These are phyloP conservation scores for Anodontia alba DNA, from an alignment of 2,888 invertebrate genomes.

Conservation along the genomic window DNA sequence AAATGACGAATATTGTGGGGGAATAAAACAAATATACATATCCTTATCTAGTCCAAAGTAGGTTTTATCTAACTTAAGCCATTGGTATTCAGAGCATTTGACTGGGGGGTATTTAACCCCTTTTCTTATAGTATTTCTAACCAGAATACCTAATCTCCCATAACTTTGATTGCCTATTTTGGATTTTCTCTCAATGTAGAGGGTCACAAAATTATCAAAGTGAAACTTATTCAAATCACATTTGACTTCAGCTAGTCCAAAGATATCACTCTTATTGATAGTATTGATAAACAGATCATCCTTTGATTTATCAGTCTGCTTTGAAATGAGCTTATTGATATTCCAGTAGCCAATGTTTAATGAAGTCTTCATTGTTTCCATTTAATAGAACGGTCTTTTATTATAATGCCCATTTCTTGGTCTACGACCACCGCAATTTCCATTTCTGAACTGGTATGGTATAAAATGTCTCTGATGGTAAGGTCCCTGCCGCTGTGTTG, in stretches of 20 bases:
- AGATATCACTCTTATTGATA: slow-evolving; percentile 15
- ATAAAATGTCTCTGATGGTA: neutral
- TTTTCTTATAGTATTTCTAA: neutral
- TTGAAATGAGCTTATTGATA: slow-evolving; percentile 9
- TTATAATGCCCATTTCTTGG: neutral
- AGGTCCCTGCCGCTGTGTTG: neutral
- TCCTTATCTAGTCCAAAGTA: neutral
- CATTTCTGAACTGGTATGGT: neutral
- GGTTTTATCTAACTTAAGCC: slow-evolving; percentile 9
- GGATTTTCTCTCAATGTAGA: neutral
- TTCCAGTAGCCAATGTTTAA: slow-evolving; percentile 21
- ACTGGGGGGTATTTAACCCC: slow-evolving; percentile 8
- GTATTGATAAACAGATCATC: neutral
- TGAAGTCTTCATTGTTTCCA: neutral
- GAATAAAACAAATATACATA: neutral
- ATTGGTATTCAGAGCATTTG: slow-evolving; percentile 14
- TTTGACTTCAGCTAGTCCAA: slow-evolving; percentile 12
- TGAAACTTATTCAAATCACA: neutral
- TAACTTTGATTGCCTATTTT: neutral
- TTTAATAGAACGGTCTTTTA: neutral
- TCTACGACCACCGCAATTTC: too few relatives aligned
- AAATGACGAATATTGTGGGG: neutral
- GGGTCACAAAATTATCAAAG: neutral
- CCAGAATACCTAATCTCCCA: slow-evolving; percentile 8
- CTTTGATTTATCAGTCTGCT: neutral